Base-by-base conservation (phyloP, 2,797 vertebrate species). In the Falco columbarius region DNA sequence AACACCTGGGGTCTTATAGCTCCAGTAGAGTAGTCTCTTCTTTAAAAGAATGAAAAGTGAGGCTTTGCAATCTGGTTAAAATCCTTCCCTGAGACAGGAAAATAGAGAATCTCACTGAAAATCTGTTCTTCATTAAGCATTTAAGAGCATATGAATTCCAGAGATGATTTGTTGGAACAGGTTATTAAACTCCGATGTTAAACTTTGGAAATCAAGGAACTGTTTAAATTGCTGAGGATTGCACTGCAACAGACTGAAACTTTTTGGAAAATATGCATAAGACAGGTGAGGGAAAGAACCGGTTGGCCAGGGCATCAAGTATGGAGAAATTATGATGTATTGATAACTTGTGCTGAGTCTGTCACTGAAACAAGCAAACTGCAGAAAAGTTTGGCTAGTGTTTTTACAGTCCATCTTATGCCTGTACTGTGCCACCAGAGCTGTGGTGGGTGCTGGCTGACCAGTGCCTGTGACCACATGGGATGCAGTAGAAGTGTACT, bases 81-180 rank as follows among this genome's bases (percentile, higher is more conserved):
- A 56, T 81, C 63, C 75, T 92, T 95, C 34, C 46, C 72, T 70
- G 76, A 91, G 67, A 80, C 22, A 74, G 44, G 11, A 62, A 87
- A 58, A 81, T 17, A 59, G 29, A 23, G 40, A 58, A 52, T 67
- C 32, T 92, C 44, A 44, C 19, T 84, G 80, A 47, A 96, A 93
- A 86, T 71, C 72, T 97, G 82, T 90, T 93, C 42, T 93, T 90
- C 32, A 56, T 95, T 73, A 89, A 46, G 47, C 16, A 4, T 85
- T 89, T 91, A 93, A 72, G n/a, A 95, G 17, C 23, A 21, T 52
- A 34, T 52, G 47, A 51, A 55, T 90, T 92, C 62, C 85, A 83
- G 80, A 91, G 72, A 68, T 61, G 14, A 55, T 77, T 90, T 93
- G 26, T 86, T 93, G 75, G 61, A 86, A 36, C 2, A 38, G 47